These are phyloP conservation scores for Colius striatus DNA, from an alignment of 2,113 vertebrate genomes.

Conservation along the genomic window DNA sequence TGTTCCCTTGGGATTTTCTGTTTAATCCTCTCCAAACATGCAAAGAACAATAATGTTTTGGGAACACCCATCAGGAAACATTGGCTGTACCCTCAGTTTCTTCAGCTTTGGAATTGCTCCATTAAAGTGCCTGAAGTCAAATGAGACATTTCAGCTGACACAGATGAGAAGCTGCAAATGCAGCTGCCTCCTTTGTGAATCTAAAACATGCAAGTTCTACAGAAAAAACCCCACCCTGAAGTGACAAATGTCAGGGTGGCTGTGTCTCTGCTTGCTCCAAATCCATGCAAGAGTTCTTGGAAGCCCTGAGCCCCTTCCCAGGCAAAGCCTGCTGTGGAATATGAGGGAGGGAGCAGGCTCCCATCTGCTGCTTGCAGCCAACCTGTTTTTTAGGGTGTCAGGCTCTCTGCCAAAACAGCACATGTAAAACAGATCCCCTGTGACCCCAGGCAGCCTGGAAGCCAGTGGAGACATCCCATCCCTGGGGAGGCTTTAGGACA, in stretches of 20 bases:
- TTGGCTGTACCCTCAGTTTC: background rate
- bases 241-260: accelerated
- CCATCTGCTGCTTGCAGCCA: accelerated
- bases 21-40: background rate
- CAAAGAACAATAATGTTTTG: background rate
- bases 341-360: too few species aligned
- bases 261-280: background rate
- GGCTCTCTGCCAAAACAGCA: too few species aligned
- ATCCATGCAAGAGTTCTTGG: background rate
- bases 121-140: background rate
- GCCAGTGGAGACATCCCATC: background rate
- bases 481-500: background rate
- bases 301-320: background rate
- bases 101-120: background rate
- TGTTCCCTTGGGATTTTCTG: background rate
- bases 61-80: background rate
- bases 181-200: accelerated
- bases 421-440: accelerated
- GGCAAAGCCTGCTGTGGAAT: background rate
- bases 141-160: background rate
- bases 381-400: too few species aligned
- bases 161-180: background rate
- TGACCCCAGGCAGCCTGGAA: background rate
- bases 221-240: background rate
- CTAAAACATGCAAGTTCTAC: background rate